Conservation (phyloP, 1,140 invertebrate genomes). For the Chironomus striatipennis region DNA sequence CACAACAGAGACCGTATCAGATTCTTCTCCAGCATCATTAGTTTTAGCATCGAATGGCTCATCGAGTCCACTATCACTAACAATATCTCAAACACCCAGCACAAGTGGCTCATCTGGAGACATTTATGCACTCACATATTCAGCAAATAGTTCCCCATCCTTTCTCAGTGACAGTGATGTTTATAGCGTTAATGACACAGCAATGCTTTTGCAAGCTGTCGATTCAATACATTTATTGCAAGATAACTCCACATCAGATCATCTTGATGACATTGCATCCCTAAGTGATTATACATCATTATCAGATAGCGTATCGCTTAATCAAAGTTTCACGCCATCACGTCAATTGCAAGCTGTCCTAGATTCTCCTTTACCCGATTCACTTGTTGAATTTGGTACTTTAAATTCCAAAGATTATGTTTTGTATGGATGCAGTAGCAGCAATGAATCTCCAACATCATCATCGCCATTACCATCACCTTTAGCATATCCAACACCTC, state of each 20-base stretch:
- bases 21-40: slow-evolving; percentile 29
- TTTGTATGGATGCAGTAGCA: slow-evolving; percentile 36
- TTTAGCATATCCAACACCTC: slow-evolving; percentile 69
- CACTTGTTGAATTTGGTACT: slow-evolving; percentile 69
- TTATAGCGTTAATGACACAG: slow-evolving; percentile 61
- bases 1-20: slow-evolving; percentile 18
- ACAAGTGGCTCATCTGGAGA: slow-evolving; percentile 28
- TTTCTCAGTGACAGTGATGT: slow-evolving; percentile 49
- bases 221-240: slow-evolving; percentile 60
- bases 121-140: slow-evolving; percentile 38
- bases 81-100: slow-evolving; percentile 33
- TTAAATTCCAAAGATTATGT: slow-evolving; percentile 51
- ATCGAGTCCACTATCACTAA: slow-evolving; percentile 34
- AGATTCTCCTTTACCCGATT: slow-evolving; percentile 66
- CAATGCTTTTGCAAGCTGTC: slow-evolving; percentile 54
- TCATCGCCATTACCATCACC: slow-evolving; percentile 59
- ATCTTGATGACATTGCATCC: slow-evolving; percentile 56
- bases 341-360: slow-evolving; percentile 55
- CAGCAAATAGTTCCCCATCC: slow-evolving; percentile 31
- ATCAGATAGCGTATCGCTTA: slow-evolving; percentile 30
- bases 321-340: slow-evolving; percentile 25
- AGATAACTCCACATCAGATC: slow-evolving; percentile 50
- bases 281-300: slow-evolving; percentile 52
- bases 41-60: slow-evolving; percentile 29
- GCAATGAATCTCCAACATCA: slow-evolving; percentile 41